phyloP scores from a whole-genome alignment of 1,140 invertebrate species.

The Nasonia giraulti region DNA sequence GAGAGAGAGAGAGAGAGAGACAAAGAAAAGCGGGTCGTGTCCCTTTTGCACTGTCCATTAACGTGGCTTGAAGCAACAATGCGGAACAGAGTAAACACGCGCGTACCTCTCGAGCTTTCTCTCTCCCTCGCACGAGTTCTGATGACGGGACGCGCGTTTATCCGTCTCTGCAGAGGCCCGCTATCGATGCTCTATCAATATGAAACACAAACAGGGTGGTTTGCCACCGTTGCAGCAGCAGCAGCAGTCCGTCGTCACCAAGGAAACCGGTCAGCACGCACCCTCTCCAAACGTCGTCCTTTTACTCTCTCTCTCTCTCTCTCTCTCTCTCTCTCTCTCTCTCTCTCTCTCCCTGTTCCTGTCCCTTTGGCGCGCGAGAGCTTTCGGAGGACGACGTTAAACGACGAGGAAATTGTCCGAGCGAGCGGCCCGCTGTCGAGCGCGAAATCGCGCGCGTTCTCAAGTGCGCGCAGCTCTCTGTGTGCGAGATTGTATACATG shows the following conservation, averaged over 20 bases:
- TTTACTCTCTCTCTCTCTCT: constrained; percentile 43
- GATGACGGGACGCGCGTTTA: constrained; percentile 28
- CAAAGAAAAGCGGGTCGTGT: constrained; percentile 47
- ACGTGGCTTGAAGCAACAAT: constrained; percentile 67
- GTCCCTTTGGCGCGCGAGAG: neutral
- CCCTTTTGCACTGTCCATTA: constrained; percentile 61
- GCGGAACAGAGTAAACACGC: constrained; percentile 69
- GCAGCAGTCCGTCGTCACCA: constrained; percentile 66
- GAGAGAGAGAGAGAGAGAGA: constrained; percentile 33
- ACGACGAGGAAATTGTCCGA: constrained; percentile 65
- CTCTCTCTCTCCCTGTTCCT: constrained; percentile 12
- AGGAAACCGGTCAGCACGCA: constrained; percentile 66
- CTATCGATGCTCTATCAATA: constrained; percentile 75
- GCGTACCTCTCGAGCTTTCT: constrained; percentile 53
- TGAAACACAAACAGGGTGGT: constrained; percentile 72
- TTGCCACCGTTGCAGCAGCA: constrained; percentile 28
- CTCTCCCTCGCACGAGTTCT: constrained; percentile 16
- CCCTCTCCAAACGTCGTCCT: constrained; percentile 52
- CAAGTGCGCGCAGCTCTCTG: too few relatives aligned
- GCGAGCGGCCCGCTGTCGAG: neutral
- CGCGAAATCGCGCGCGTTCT: neutral
- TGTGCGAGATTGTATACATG: neutral
- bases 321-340: constrained; percentile 22
- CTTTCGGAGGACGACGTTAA: constrained; percentile 63
- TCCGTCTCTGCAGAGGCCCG: constrained; percentile 17